Evolutionary conservation across 1,140 invertebrate species (phyloP), one percentile per base, ranked within the genome.

Genomic region (Drosophila eugracilis): DNA sequence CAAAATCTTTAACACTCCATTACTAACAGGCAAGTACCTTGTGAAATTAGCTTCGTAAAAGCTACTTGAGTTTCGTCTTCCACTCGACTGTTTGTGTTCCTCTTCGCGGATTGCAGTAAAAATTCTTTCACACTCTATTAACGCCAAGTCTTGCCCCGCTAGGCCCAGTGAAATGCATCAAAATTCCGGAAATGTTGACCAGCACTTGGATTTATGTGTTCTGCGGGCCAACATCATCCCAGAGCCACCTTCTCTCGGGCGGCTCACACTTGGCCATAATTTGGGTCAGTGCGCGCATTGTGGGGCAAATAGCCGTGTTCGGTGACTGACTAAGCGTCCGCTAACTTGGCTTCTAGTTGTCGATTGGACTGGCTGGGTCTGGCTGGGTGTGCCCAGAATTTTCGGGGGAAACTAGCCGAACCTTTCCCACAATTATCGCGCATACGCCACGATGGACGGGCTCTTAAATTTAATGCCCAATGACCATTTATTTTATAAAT

Each of bases 261-360:
- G 41, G 26, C 39, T 41, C 39, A 37, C 26, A 48, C 67, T 65
- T 49, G 34, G 59, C 55, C 57, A 41, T 50, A 78, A 84, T 79
- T 78, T 84, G 75, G 79, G 79, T 84, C 79, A 84, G 59, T 75
- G 70, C 50, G 54, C 55, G 50, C 50, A 47, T 65, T 74, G 70
- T 47, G 48, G 62, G 57, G 52, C 52, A 60, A 63, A 50, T 15
- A 55, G 55, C 65, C 67, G 39, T 37, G 57, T 77, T 75, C 57
- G 70, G 53, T 83, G 78, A 78, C 45, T 67, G 44, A 77, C 49
- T 66, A 55, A 81, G 65, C 53, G 71, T 32, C 39, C 50, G 45
- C 59, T 81, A 80, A 85, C 71, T 84, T 58, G 80, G 80, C 78
- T 71, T 84, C 79, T 84, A 84, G 85, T 79, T 84, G 79, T 65